Base-by-base conservation (phyloP, 2,888 invertebrate species). In the Lasioglossum marginatum region DNA sequence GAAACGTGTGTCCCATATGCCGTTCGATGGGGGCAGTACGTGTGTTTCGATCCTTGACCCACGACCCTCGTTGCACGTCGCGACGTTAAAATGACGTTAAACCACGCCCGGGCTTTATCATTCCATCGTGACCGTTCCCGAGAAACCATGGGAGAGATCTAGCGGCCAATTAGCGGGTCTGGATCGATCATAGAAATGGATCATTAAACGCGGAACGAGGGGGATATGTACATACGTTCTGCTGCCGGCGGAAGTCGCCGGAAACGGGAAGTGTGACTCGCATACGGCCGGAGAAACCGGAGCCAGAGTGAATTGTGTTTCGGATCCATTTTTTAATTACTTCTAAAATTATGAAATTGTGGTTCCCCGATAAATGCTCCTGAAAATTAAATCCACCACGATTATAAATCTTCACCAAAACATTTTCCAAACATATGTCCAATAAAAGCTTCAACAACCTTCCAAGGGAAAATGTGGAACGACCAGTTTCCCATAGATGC, bases 91-190 rank as follows among this genome's bases (percentile, higher is more conserved):
- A 87, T 86, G 88, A 85, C 88, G 85, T 83, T 85, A 79, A 87
- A 52, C 86, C 91, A 89, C 90, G 86, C 91, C 90, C 68, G 57
- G 52, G 31, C 71, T 82, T 88, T 90, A 90, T 90, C 88, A 81
- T 78, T 48, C 70, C 66, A 86, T 90, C 89, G 81, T 71, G 82
- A 89, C 82, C 89, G 85, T 89, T 88, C 82, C 77, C 72, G 81
- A 79, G 87, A 82, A 90, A 74, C 81, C 74, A 89, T 81, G 82
- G 77, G 86, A 87, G 88, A 85, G 85, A 87, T 77, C 77, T 57
- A 34, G 60, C 57, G 52, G 74, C 82, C 90, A 87, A 90, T 90
- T 90, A 90, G 85, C 71, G 81, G 81, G 74, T 52, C 27, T 31
- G 80, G 77, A 80, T 86, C 81, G 80, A 89, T 87, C 80, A 81